phyloP scores from a whole-genome alignment of 1,140 invertebrate genomes.

The Anastrepha ludens region DNA sequence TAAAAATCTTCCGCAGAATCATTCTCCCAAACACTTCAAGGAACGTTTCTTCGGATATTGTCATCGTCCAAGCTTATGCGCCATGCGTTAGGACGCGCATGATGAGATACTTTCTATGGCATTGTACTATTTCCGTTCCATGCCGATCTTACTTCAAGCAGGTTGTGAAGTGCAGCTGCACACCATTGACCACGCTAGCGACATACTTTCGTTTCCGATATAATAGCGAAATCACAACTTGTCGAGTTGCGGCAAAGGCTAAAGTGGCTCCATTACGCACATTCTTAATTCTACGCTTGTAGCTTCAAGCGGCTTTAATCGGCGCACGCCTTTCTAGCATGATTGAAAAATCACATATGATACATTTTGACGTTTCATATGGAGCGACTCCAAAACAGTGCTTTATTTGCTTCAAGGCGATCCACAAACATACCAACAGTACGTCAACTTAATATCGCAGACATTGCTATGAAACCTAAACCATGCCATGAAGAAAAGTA shows the following conservation, averaged over 20 bases:
- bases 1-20: too few species aligned
- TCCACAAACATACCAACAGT: constrained; percentile 62
- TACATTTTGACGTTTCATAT: constrained; percentile 56
- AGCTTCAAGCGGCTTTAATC: neutral
- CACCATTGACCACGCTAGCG: too few species aligned
- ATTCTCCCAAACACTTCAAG: too few species aligned
- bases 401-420: constrained; percentile 65
- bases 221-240: neutral
- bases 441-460: constrained; percentile 66
- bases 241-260: neutral
- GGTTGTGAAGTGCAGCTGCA: too few species aligned
- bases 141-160: too few species aligned
- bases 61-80: too few species aligned
- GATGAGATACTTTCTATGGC: constrained; percentile 16
- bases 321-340: neutral
- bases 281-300: neutral
- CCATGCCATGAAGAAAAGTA: neutral
- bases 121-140: too few species aligned
- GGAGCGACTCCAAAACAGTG: constrained; percentile 67
- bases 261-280: neutral
- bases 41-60: too few species aligned
- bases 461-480: constrained; percentile 57
- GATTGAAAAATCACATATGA: neutral
- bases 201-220: constrained; percentile 60
- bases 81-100: too few species aligned